Evolutionary conservation across 2,888 invertebrate genomes (phyloP).

Genomic region (Schizotus pectinicornis): DNA sequence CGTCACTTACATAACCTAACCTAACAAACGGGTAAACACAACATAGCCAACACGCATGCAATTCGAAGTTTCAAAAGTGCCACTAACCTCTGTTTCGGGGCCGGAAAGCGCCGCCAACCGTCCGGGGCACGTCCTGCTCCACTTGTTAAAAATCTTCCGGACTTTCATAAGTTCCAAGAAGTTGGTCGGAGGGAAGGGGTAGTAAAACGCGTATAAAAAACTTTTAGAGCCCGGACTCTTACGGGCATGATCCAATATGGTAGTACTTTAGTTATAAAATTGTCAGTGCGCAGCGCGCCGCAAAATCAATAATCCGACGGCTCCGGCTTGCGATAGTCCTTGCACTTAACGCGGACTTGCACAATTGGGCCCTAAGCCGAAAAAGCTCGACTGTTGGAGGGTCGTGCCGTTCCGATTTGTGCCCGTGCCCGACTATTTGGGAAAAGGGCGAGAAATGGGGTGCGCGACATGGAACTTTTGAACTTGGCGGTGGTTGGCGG

Average conservation of each 20-base stretch:
- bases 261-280: conserved; percentile 31
- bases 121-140: not conserved
- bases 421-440: no score
- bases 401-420: no score
- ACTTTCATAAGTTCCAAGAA: conserved; percentile 51
- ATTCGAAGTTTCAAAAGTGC: conserved; percentile 36
- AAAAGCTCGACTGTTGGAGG: no score
- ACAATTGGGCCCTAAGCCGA: not conserved
- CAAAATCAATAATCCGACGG: conserved; percentile 41
- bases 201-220: conserved; percentile 53
- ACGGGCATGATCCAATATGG: conserved; percentile 55
- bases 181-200: conserved; percentile 50
- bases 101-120: not conserved
- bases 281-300: conserved; percentile 39
- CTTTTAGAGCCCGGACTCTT: conserved; percentile 51
- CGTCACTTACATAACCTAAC: conserved; percentile 38
- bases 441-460: no score
- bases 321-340: conserved; percentile 27
- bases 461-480: no score
- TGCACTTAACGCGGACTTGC: conserved; percentile 9
- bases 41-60: conserved; percentile 45
- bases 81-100: conserved; percentile 35
- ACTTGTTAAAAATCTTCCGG: conserved; percentile 12
- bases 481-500: no score
- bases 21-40: conserved; percentile 40